Percentiles rank a stretch among this genome's conserved stretches.
These are phyloP conservation scores for Trichoplusia ni DNA, from an alignment of 1,140 invertebrate species.

Conservation along the genomic window DNA sequence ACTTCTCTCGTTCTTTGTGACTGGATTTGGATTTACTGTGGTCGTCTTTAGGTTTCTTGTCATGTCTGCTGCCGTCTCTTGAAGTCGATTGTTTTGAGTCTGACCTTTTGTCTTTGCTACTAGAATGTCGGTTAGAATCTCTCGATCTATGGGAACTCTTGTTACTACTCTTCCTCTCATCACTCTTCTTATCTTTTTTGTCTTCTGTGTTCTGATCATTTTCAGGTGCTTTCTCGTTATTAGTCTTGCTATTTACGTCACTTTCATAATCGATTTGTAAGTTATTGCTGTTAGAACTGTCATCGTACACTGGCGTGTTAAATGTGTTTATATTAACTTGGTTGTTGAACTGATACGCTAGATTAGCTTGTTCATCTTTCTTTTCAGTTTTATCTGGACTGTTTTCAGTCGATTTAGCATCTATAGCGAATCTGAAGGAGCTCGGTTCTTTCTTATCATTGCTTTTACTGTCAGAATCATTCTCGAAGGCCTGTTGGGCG, in stretches of 20 bases:
- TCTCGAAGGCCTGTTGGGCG: constrained; percentile 75
- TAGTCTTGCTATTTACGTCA: constrained; percentile 71
- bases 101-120: constrained; percentile 75
- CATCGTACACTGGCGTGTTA: constrained; percentile 68
- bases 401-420: constrained; percentile 59
- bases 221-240: constrained; percentile 54
- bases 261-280: constrained; percentile 76
- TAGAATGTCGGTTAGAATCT: constrained; percentile 69
- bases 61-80: constrained; percentile 65
- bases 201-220: constrained; percentile 61
- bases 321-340: constrained; percentile 70
- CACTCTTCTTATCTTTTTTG: constrained; percentile 59
- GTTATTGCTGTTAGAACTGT: constrained; percentile 73
- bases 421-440: constrained; percentile 68
- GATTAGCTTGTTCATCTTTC: constrained; percentile 57
- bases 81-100: constrained; percentile 74
- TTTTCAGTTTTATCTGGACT: constrained; percentile 56
- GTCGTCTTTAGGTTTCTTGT: constrained; percentile 69
- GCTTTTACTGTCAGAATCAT: constrained; percentile 60
- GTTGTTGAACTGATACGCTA: constrained; percentile 66
- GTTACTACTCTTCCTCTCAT: constrained; percentile 66
- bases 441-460: constrained; percentile 67
- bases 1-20: constrained; percentile 71
- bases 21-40: constrained; percentile 72
- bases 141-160: constrained; percentile 72